A percentile compares a stretch with the other conserved stretches of the same genome.
Evolutionary conservation across 2,113 vertebrate genomes (phyloP).

Genomic region (Paracanthobrama guichenoti): DNA sequence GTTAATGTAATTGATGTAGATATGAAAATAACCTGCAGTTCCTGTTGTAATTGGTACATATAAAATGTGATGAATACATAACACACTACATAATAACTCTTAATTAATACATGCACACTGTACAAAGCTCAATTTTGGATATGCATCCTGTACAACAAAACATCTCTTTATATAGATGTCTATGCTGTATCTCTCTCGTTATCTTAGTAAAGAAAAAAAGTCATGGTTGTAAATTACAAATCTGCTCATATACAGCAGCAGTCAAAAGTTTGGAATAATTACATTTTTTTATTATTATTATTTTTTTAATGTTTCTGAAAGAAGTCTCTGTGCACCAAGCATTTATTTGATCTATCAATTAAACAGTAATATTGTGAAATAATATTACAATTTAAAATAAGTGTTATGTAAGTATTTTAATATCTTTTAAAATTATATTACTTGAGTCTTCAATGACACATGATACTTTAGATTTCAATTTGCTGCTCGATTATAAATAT

Average conservation of each 20-base stretch:
- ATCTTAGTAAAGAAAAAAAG: background rate
- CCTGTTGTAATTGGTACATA: constrained; percentile 40
- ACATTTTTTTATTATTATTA: too few species aligned
- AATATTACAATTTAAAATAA: too few species aligned
- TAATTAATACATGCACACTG: constrained; percentile 38
- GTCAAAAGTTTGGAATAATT: too few species aligned
- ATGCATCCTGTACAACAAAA: background rate
- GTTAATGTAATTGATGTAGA: constrained; percentile 48
- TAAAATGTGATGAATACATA: constrained; percentile 51
- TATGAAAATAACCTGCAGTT: constrained; percentile 53
- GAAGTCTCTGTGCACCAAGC: too few species aligned
- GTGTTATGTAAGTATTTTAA: too few species aligned
- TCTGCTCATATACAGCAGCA: background rate
- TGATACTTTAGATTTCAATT: too few species aligned
- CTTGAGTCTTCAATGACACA: too few species aligned
- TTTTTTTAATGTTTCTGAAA: too few species aligned
- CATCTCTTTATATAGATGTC: background rate
- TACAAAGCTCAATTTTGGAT: background rate
- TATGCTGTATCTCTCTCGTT: background rate
- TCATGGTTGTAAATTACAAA: background rate
- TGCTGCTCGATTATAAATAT: too few species aligned
- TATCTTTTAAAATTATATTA: too few species aligned
- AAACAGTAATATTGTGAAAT: too few species aligned
- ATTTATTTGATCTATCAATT: too few species aligned
- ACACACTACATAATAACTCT: constrained; percentile 21